Conservation (phyloP, 2,797 vertebrate species). For the Rhinella marina region DNA sequence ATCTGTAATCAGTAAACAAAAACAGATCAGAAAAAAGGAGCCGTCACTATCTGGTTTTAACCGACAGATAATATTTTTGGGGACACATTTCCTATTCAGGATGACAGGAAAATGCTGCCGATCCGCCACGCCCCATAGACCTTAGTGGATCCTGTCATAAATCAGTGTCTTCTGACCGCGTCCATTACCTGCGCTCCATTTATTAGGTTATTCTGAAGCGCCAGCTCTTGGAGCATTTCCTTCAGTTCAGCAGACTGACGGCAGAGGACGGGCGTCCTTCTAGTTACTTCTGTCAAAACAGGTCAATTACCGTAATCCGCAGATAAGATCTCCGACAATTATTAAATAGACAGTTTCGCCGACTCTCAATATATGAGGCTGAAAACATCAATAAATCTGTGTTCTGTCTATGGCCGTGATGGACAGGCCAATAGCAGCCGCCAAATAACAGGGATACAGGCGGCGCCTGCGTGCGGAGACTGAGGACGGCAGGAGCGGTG, state of each 20-base stretch:
- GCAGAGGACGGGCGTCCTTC: background rate
- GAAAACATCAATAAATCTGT: background rate
- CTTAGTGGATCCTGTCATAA: too few relatives aligned
- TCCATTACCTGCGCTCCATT: too few relatives aligned
- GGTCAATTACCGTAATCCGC: background rate
- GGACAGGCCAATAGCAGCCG: background rate
- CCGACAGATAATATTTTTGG: too few relatives aligned
- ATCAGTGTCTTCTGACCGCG: too few relatives aligned
- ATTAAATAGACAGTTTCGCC: background rate
- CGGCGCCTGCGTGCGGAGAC: slow-evolving; percentile 13
- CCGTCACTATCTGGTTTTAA: too few relatives aligned
- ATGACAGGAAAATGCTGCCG: too few relatives aligned
- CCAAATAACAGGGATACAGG: background rate
- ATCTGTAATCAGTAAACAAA: too few relatives aligned
- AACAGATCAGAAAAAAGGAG: too few relatives aligned
- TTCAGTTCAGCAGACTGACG: background rate
- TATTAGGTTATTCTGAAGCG: too few relatives aligned
- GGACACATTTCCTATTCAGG: too few relatives aligned
- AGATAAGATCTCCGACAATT: background rate
- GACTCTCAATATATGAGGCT: background rate
- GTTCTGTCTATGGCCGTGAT: background rate
- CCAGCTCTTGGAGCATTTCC: too few relatives aligned
- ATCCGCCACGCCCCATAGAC: too few relatives aligned
- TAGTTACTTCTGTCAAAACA: background rate
- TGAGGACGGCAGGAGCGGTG: background rate